phyloP scores from a whole-genome alignment of 2,888 invertebrate genomes.

The Nymphalis polychloros region DNA sequence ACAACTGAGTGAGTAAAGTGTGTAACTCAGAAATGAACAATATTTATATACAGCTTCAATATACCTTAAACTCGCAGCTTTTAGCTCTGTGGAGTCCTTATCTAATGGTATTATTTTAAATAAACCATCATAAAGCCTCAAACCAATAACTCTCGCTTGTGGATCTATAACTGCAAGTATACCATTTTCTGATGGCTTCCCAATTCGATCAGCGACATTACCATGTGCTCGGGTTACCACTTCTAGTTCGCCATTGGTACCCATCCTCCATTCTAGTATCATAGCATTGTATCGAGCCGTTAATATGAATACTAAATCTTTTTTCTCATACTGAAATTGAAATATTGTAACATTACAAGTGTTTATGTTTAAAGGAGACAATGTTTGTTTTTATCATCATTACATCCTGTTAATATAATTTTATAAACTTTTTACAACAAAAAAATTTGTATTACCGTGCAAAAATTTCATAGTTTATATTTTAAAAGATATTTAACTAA shows the following conservation, averaged over 20 bases:
- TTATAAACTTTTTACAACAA: too few species aligned
- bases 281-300: slow-evolving; percentile 98
- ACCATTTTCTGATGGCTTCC: slow-evolving; percentile 97
- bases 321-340: slow-evolving; percentile 89
- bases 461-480: too few species aligned
- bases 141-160: slow-evolving; percentile 95
- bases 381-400: neutral
- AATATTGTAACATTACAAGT: neutral
- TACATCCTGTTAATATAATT: too few species aligned
- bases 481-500: too few species aligned
- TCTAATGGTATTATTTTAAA: slow-evolving; percentile 98
- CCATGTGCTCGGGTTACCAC: slow-evolving; percentile 98
- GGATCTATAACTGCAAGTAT: slow-evolving; percentile 98
- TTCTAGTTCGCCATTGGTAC: slow-evolving; percentile 89
- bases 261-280: slow-evolving; percentile 94
- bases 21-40: too few species aligned
- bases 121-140: slow-evolving; percentile 96
- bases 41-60: neutral
- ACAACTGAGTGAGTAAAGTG: too few species aligned
- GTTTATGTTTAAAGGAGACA: neutral
- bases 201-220: slow-evolving; percentile 96
- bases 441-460: too few species aligned
- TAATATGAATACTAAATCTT: slow-evolving; percentile 95
- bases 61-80: slow-evolving; percentile 91
- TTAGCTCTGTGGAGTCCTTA: slow-evolving; percentile 95